These are phyloP conservation scores for Pelodytes ibericus DNA, from an alignment of 2,797 vertebrate species.

Conservation along the genomic window DNA sequence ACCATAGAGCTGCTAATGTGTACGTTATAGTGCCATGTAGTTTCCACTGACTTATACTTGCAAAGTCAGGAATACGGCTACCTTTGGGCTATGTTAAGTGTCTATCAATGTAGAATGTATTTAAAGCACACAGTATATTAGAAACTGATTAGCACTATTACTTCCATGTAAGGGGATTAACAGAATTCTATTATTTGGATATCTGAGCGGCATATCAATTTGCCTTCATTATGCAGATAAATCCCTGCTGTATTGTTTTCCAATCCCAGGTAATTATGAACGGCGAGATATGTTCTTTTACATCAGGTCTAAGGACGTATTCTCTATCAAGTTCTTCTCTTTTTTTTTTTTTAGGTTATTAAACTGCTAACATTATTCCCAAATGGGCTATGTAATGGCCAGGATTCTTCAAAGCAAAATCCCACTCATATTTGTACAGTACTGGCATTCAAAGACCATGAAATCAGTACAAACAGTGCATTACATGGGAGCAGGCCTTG, in stretches of 20 bases:
- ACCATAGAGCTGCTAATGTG: too few species aligned
- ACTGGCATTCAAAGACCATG: neutral
- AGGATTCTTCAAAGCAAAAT: constrained; percentile 20
- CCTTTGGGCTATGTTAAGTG: constrained; percentile 7
- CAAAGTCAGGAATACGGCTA: neutral
- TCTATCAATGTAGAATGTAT: constrained; percentile 31
- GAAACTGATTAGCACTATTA: constrained; percentile 58
- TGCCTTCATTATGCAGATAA: constrained; percentile 46
- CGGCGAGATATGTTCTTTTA: constrained; percentile 44
- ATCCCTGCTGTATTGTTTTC: constrained; percentile 60
- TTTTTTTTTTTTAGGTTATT: neutral
- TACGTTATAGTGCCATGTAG: constrained; percentile 9
- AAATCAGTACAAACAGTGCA: too few species aligned
- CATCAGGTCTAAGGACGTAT: constrained; percentile 37
- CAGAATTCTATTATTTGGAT: constrained; percentile 62
- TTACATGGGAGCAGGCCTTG: too few species aligned
- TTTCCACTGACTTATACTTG: constrained; percentile 28
- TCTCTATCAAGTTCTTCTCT: constrained; percentile 8
- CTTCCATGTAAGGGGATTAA: constrained; percentile 60
- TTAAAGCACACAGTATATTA: constrained; percentile 54
- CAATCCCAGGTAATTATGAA: constrained; percentile 59
- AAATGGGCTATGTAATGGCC: constrained; percentile 2
- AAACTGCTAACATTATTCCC: neutral
- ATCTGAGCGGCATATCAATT: constrained; percentile 57
- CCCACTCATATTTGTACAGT: neutral